Evolutionary conservation across 1,140 invertebrate species (phyloP), one percentile per base, ranked within the genome.

Genomic region (Eumaeus atala): DNA sequence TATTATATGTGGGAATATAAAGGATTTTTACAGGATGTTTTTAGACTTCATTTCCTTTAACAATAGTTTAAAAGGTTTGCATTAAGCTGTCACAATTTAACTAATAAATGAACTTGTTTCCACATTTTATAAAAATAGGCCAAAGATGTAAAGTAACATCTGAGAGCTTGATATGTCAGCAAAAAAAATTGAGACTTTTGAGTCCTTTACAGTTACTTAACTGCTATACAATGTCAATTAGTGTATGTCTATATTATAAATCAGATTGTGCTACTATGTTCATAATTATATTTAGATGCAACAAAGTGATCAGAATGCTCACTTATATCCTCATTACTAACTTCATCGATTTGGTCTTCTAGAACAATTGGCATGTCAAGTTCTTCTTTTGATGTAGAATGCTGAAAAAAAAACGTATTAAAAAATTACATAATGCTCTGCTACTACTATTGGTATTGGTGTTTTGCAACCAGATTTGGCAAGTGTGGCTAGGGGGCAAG

Each of bases 381-480:
- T 9, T 50, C 16, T 35, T 50, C 47, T 9, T 44, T 44, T 12
- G 40, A 17, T 16, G 9, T 44, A 16, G 40, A 6, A 9, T 44
- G 40, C 40, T 44, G 40, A 44, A 44, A 44, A 44, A 14, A 50
- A 50, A 17, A 50, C 12, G 10, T 44, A 37, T 11, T 42, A 50
- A 55, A n/a, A 51, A 42, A 37, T 73, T 62, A 85, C 51, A 81
- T 51, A 55, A 77, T 84, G 61, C 74, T 72, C 54, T 2, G 21
- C 21, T 6, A n/a, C n/a, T n/a, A n/a, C n/a, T n/a, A n/a, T n/a
- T n/a, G n/a, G n/a, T n/a, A 28, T 28, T 28, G 21, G 2, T 28
- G 21, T 6, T 3, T 28, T 28, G 21, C 21, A 3, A 3, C 2
- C 2, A 28, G 6, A 28, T 28, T 6, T 3, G 6, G 21, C 6